Percentiles rank a stretch among this genome's conserved stretches.
Evolutionary conservation across 2,113 vertebrate species (phyloP).

Genomic region (Setophaga kirtlandii): DNA sequence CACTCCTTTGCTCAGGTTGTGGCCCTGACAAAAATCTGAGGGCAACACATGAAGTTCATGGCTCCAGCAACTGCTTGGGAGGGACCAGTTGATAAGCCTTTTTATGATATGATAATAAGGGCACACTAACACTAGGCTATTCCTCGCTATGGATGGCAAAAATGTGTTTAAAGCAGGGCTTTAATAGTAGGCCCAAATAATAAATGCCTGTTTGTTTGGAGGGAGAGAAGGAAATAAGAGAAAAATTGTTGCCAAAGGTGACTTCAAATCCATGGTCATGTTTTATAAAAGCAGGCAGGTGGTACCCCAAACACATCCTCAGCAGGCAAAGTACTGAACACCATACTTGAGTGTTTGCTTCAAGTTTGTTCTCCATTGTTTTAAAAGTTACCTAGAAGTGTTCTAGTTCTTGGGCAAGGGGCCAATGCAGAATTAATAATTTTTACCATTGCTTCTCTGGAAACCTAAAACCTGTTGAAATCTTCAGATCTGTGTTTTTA

Average conservation of each 20-base stretch:
- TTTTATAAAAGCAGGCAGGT: not conserved
- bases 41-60: rapidly evolving
- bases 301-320: not conserved
- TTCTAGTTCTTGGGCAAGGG: not conserved
- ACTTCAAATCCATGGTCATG: not conserved
- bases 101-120: not conserved
- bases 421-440: rapidly evolving
- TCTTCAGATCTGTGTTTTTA: not conserved
- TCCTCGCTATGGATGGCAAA: rapidly evolving
- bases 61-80: not conserved
- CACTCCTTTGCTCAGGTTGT: not conserved
- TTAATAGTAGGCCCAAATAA: not conserved
- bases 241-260: not conserved
- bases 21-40: not conserved
- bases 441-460: not conserved
- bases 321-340: not conserved
- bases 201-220: not conserved
- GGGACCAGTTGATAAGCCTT: not conserved
- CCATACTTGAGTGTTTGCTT: not conserved
- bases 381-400: not conserved
- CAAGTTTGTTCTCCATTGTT: not conserved
- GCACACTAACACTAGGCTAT: not conserved
- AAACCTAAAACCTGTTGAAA: not conserved
- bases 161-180: not conserved
- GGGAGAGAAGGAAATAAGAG: not conserved